Evolutionary conservation across 2,888 invertebrate genomes (phyloP).

Genomic region (Drosophila paramelanica): DNA sequence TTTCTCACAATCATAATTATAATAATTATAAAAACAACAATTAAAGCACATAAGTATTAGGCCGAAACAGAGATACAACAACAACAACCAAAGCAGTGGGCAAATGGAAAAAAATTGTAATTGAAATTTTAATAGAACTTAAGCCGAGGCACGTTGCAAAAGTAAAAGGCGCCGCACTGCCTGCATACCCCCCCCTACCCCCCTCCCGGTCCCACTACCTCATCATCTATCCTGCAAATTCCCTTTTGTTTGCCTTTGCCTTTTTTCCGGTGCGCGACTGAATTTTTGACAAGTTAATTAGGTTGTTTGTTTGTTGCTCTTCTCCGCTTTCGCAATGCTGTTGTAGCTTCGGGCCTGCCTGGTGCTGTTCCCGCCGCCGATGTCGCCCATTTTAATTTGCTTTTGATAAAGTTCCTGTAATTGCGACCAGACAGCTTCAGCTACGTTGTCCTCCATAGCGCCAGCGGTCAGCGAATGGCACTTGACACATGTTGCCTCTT

Average conservation of each 20-base stretch:
- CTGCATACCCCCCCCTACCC: neutral
- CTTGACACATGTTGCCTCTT: conserved; percentile 23
- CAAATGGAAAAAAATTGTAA: conserved; percentile 42
- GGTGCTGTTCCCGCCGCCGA: conserved; percentile 9
- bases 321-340: conserved; percentile 10
- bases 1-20: conserved; percentile 63
- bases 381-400: conserved; percentile 63
- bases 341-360: conserved; percentile 3
- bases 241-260: conserved; percentile 29
- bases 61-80: conserved; percentile 14
- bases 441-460: neutral
- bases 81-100: conserved; percentile 13
- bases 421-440: conserved; percentile 44
- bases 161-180: conserved; percentile 20
- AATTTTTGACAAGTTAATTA: conserved; percentile 75
- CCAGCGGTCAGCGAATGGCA: conserved; percentile 34
- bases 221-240: neutral
- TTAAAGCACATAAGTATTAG: conserved; percentile 64
- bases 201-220: too few species aligned
- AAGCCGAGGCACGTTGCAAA: conserved; percentile 31
- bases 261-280: conserved; percentile 51
- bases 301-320: conserved; percentile 56
- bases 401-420: conserved; percentile 69
- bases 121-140: conserved; percentile 50
- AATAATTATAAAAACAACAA: conserved; percentile 72